phyloP scores from a whole-genome alignment of 2,888 invertebrate genomes.

The Eupithecia insigniata region DNA sequence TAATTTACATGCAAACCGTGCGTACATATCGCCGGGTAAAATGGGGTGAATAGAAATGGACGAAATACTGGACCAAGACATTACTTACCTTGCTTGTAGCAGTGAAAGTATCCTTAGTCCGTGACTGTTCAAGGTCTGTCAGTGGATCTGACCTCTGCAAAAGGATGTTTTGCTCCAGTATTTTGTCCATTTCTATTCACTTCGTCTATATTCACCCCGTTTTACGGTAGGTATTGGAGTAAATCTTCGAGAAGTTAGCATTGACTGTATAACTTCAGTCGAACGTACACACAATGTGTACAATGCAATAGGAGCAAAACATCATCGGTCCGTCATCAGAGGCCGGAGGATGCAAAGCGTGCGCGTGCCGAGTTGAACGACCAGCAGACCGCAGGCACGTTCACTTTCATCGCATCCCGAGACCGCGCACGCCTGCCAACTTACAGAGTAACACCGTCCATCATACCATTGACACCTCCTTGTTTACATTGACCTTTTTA shows the following conservation, averaged over 20 bases:
- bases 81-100: too few relatives aligned
- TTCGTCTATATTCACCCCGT: too few relatives aligned
- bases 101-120: too few relatives aligned
- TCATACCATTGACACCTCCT: conserved; percentile 51
- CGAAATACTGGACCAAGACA: too few relatives aligned
- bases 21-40: too few relatives aligned
- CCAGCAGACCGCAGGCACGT: conserved; percentile 67
- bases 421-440: conserved; percentile 49
- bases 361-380: conserved; percentile 84
- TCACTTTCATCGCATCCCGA: conserved; percentile 78
- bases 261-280: conserved; percentile 4
- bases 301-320: conserved; percentile 61
- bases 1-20: background rate
- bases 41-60: too few relatives aligned
- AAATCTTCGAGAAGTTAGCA: conserved; percentile 2
- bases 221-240: too few relatives aligned
- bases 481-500: conserved; percentile 34
- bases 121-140: too few relatives aligned
- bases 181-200: too few relatives aligned
- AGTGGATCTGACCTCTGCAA: too few relatives aligned
- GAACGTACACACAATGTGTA: conserved; percentile 21
- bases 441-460: conserved; percentile 55
- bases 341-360: conserved; percentile 72
- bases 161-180: too few relatives aligned
- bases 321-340: conserved; percentile 49